These are phyloP conservation scores for Drosophila kikkawai DNA, from an alignment of 1,140 invertebrate species.

Conservation along the genomic window DNA sequence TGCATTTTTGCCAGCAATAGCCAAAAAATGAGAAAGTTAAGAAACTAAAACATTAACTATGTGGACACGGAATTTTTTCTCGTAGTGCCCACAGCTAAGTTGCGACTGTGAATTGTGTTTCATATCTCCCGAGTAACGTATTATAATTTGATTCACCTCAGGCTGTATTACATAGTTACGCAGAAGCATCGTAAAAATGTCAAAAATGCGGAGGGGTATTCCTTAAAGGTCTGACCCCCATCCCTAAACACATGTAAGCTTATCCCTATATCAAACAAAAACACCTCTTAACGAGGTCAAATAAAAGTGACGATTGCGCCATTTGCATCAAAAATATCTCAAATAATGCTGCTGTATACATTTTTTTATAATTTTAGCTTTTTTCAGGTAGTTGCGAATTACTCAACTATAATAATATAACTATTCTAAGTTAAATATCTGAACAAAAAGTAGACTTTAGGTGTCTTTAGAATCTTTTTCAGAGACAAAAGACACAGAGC, in stretches of 20 bases:
- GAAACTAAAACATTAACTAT: conserved; percentile 41
- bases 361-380: no score
- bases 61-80: conserved; percentile 45
- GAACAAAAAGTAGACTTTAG: no score
- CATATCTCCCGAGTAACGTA: conserved; percentile 58
- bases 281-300: background rate
- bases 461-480: no score
- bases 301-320: background rate
- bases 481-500: no score
- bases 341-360: no score
- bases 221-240: background rate
- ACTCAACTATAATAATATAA: no score
- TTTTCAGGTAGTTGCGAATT: no score
- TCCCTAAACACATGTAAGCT: conserved; percentile 1
- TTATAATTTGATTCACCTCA: conserved; percentile 77
- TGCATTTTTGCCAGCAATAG: conserved; percentile 71
- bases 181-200: conserved; percentile 64
- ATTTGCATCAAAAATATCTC: background rate
- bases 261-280: conserved; percentile 2
- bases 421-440: no score
- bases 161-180: conserved; percentile 66
- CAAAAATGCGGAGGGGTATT: conserved; percentile 18
- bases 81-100: conserved; percentile 48
- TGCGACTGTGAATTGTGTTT: conserved; percentile 33
- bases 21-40: conserved; percentile 35